Base-by-base conservation (phyloP, 1,140 invertebrate species). In the Armadillidium nasatum region DNA sequence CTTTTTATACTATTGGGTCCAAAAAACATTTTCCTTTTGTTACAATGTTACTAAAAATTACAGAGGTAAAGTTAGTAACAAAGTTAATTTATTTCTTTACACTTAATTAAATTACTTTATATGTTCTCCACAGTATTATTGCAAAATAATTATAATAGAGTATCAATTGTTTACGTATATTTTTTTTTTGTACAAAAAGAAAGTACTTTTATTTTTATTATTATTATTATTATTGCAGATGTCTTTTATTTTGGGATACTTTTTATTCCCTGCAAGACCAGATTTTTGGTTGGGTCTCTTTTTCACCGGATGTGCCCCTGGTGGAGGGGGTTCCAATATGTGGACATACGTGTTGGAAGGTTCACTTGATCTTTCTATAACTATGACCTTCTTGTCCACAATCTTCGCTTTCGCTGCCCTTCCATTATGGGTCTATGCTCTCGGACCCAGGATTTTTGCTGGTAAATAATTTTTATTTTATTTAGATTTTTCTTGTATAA, bases 261-360 rank as follows among this genome's bases (percentile, higher is more conserved):
- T 67, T 2, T 19, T 80, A 13, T 76, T 80, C 19, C 46, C 22
- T 66, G 45, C 72, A 19, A 72, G 70, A 73, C 86, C 90, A 33
- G 88, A 89, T 75, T 88, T 95, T 87, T 89, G 91, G 77, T 85
- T 97, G 78, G 95, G 95, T 0, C 88, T 97, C 83, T 97, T 97
- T 85, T 93, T 95, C 81, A 93, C 94, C 4, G 95, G 94, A 0
- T 93, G 94, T 71, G 90, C 92, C 74, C 95, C 95, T n/a, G 94
- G 92, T 46, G 95, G 95, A 0, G 95, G 94, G 0, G 94, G 95
- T 11, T 96, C 94, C 19, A 98, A 98, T 84, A 94, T 96, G 80
- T 97, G 95, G 94, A 93, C 94, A 0, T 89, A 93, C 75, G 88
- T 96, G 23, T 84, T 98, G 0, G 91, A 90, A 54, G 95, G 93